Evolutionary conservation across 2,888 invertebrate species (phyloP), one percentile per base, ranked within the genome.

Genomic region (Dicyrtoma fusca): DNA sequence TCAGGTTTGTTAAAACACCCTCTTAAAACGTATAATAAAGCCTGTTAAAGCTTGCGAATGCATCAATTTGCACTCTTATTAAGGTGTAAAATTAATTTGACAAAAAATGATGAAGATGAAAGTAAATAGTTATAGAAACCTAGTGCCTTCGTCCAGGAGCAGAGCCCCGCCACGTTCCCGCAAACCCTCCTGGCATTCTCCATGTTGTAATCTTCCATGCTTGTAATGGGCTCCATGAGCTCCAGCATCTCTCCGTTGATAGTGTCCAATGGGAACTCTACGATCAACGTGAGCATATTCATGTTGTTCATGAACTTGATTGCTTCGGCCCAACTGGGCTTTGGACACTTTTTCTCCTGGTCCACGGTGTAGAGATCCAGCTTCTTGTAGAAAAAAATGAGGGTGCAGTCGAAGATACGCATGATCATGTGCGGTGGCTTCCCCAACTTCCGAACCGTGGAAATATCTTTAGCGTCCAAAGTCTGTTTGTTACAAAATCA

Each of bases 241-340:
- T 97, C 97, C 10, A 97, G 94, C 90, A 97, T 96, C 85, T 97
- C 97, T 82, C 94, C 95, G 83, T 96, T 97, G 75, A 97, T 97
- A 10, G 94, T 92, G 82, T 97, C 97, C 85, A 96, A 95, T 0
- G 96, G 95, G 83, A 96, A 97, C 82, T 94, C 95, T 86, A 96
- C 94, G 19, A 97, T 86, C 82, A 94, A 94, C 4, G 47, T 44
- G 61, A 53, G 57, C 14, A 19, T 61, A n/a, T 45, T 55, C 13
- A 55, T 11, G n/a, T 49, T 4, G 14, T 51, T 3, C 34, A 63
- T 8, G 80, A 90, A 91, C 87, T 97, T 97, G 57, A 97, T 85
- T 0, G 97, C 96, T 83, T 97, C 97, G 8, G 91, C 89, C 97
- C 97, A 97, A 0, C 96, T 96, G 1, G 97, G 97, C 82, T 95